A percentile compares a stretch with the other conserved stretches of the same genome.
Evolutionary conservation across 2,888 invertebrate genomes (phyloP).

Genomic region (Taphrorychus bicolor): DNA sequence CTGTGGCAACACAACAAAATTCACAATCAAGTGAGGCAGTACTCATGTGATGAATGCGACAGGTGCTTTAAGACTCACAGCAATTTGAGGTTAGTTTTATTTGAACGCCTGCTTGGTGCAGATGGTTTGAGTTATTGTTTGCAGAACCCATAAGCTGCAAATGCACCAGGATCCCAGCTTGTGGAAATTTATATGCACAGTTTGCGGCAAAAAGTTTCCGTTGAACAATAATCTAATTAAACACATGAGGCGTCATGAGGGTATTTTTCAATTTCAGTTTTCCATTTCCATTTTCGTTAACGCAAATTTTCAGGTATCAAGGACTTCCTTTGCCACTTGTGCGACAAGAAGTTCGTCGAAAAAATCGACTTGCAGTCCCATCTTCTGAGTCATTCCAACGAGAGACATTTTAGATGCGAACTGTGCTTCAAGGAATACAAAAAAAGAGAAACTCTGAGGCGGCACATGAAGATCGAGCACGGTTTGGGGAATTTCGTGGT

Average conservation of each 20-base stretch:
- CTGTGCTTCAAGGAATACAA: conserved; percentile 64
- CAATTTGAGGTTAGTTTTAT: conserved; percentile 30
- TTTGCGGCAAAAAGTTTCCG: conserved; percentile 51
- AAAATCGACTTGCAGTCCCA: conserved; percentile 49
- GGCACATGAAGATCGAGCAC: conserved; percentile 47
- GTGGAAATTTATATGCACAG: conserved; percentile 51
- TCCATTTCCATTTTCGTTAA: neutral
- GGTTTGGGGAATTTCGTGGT: conserved; percentile 52
- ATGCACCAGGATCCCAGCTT: conserved; percentile 51
- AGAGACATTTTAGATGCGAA: conserved; percentile 56
- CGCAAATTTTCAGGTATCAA: conserved; percentile 45
- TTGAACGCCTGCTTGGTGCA: neutral
- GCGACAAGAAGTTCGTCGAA: conserved; percentile 49
- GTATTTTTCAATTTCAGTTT: conserved; percentile 15
- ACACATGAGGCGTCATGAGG: conserved; percentile 49
- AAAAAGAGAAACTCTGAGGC: conserved; percentile 53
- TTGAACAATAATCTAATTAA: conserved; percentile 51
- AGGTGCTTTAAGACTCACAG: conserved; percentile 41
- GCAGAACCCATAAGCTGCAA: conserved; percentile 50
- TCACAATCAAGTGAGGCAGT: conserved; percentile 47
- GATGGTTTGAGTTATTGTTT: neutral
- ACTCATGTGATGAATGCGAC: conserved; percentile 47
- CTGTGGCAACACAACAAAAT: conserved; percentile 50
- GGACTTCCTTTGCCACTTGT: conserved; percentile 49
- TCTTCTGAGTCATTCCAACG: conserved; percentile 49